phyloP scores from a whole-genome alignment of 2,113 vertebrate genomes.

The Falco punctatus region DNA sequence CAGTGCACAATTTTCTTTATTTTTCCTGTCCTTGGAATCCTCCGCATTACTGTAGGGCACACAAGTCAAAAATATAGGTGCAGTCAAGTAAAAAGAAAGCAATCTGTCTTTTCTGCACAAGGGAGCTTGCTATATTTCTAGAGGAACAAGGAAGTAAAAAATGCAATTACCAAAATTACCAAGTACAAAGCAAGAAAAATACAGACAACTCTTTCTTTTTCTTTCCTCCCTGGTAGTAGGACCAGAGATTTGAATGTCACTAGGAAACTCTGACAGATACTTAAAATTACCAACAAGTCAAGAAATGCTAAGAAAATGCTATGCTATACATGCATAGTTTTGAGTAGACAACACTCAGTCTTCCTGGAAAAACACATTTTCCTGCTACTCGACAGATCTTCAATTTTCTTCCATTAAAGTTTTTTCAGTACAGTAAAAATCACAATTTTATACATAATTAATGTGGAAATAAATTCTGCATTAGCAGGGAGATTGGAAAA shows the following conservation, averaged over 20 bases:
- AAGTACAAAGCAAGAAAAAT: neutral
- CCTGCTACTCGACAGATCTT: neutral
- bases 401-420: neutral
- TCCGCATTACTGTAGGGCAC: neutral
- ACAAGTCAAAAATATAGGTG: conserved; percentile 38
- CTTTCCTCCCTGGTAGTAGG: neutral
- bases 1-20: conserved; percentile 15
- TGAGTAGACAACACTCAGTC: neutral
- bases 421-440: neutral
- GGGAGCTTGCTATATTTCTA: neutral
- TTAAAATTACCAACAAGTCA: neutral
- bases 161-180: neutral
- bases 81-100: conserved; percentile 46
- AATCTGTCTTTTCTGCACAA: conserved; percentile 25
- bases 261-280: neutral
- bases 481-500: neutral
- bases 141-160: neutral
- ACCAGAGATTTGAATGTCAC: neutral
- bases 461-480: neutral
- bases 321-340: neutral
- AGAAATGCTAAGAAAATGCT: neutral
- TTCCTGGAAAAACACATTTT: neutral
- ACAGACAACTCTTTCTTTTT: neutral
- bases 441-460: neutral
- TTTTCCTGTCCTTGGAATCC: conserved; percentile 2